These are phyloP conservation scores for Raja brachyura DNA, from an alignment of 2,113 vertebrate species.

Conservation along the genomic window DNA sequence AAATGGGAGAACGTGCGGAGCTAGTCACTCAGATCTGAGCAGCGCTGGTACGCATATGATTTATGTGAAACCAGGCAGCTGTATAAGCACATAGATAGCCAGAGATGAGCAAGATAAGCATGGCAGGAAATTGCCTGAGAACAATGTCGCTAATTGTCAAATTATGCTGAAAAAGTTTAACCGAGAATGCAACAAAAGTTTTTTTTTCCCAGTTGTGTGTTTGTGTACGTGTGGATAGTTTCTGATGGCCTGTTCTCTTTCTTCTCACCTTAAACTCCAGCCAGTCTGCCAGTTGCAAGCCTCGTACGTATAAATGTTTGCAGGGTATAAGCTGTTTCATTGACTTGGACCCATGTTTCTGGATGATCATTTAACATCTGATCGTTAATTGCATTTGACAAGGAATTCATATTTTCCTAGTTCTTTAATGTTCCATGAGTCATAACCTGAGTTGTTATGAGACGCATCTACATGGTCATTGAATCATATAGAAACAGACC, in stretches of 20 bases:
- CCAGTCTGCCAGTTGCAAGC: background rate
- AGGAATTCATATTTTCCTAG: too few species aligned
- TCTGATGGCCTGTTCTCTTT: slow-evolving; percentile 15
- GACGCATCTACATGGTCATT: background rate
- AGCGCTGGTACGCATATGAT: slow-evolving; percentile 16
- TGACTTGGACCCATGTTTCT: background rate
- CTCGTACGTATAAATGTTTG: background rate
- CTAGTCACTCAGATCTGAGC: slow-evolving; percentile 28
- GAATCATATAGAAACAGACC: too few species aligned
- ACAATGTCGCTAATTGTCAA: slow-evolving; percentile 37
- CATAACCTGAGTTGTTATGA: background rate
- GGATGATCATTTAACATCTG: background rate
- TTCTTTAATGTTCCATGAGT: background rate
- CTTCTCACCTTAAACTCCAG: slow-evolving; percentile 9
- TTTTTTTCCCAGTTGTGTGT: background rate
- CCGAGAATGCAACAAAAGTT: slow-evolving; percentile 1
- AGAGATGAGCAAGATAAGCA: slow-evolving; percentile 35
- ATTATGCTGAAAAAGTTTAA: slow-evolving; percentile 11
- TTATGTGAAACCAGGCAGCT: slow-evolving; percentile 35
- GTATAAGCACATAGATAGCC: slow-evolving; percentile 28
- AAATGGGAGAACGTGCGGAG: slow-evolving; percentile 8
- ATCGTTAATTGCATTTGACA: background rate
- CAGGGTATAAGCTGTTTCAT: background rate
- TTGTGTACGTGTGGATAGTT: background rate
- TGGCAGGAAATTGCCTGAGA: slow-evolving; percentile 32